Percentiles rank a stretch among this genome's conserved stretches.
Conservation (phyloP, 2,888 invertebrate species). For the Pollenia amentaria region DNA sequence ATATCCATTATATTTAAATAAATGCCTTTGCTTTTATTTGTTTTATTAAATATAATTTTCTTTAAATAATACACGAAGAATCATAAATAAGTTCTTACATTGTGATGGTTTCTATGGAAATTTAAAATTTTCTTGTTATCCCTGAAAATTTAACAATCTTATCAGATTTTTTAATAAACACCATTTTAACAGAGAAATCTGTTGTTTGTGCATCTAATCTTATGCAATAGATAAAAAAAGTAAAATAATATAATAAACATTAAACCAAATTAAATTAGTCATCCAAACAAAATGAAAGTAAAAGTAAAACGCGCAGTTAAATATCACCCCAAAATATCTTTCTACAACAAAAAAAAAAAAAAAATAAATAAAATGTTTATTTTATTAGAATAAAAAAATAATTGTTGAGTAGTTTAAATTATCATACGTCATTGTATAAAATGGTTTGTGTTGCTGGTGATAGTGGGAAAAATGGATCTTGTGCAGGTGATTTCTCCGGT, state of each 20-base stretch:
- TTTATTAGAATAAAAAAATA: not conserved
- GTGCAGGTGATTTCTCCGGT: not conserved
- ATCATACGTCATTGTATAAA: constrained; percentile 33
- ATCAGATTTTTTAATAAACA: constrained; percentile 49
- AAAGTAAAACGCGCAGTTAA: not conserved
- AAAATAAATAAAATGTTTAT: constrained; percentile 25
- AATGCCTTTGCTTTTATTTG: no score
- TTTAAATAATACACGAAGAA: no score
- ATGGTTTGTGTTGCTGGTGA: constrained; percentile 1
- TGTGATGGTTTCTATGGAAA: not conserved
- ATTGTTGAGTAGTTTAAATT: constrained; percentile 11
- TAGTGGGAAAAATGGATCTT: not conserved
- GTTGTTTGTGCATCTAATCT: constrained; percentile 51
- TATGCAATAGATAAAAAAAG: constrained; percentile 18
- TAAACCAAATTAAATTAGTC: constrained; percentile 35
- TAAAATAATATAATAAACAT: not conserved
- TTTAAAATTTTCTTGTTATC: not conserved
- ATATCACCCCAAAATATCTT: not conserved
- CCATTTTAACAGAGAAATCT: constrained; percentile 27
- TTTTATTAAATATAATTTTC: no score
- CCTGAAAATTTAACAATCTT: constrained; percentile 5
- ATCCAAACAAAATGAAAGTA: constrained; percentile 12
- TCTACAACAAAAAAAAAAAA: not conserved
- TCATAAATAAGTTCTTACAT: no score
- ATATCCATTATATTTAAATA: no score